A percentile compares a stretch with the other conserved stretches of the same genome.
These are phyloP conservation scores for roundworm (Caenorhabditis elegans) DNA, from an alignment of 1,140 invertebrate genomes.

Conservation along the genomic window DNA sequence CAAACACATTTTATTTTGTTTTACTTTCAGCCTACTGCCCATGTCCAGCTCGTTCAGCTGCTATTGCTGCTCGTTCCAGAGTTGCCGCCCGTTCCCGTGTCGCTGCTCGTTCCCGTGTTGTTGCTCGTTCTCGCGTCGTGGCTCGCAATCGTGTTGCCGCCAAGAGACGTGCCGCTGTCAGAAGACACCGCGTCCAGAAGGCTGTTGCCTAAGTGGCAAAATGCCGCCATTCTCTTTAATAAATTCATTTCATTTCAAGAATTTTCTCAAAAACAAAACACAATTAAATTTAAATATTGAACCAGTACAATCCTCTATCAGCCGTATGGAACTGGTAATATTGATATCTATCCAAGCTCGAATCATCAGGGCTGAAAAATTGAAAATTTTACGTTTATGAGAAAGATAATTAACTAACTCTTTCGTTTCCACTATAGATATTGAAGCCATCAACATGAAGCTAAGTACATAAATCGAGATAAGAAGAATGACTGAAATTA, in stretches of 20 bases:
- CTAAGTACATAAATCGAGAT: neutral
- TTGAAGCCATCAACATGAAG: neutral
- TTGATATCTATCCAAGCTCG: neutral
- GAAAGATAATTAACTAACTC: neutral
- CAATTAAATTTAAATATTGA: neutral
- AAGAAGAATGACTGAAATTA: neutral
- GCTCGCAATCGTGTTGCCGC: conserved; percentile 12
- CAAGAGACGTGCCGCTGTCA: neutral
- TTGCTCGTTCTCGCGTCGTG: neutral
- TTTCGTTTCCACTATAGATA: neutral
- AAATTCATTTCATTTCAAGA: neutral
- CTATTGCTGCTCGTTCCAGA: neutral
- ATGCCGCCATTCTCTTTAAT: neutral
- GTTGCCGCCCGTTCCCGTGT: neutral
- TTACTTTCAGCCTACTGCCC: conserved; percentile 28
- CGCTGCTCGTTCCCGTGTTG: neutral
- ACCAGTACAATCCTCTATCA: neutral
- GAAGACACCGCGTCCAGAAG: conserved; percentile 17
- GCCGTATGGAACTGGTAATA: neutral
- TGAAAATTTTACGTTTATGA: too few species aligned
- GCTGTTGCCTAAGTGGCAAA: too few species aligned
- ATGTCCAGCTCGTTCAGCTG: conserved; percentile 28
- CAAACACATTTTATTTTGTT: neutral
- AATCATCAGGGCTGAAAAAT: neutral
- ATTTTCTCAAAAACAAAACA: neutral